Base-by-base conservation (phyloP, 2,888 invertebrate genomes). In the Glaucopsyche alexis region DNA sequence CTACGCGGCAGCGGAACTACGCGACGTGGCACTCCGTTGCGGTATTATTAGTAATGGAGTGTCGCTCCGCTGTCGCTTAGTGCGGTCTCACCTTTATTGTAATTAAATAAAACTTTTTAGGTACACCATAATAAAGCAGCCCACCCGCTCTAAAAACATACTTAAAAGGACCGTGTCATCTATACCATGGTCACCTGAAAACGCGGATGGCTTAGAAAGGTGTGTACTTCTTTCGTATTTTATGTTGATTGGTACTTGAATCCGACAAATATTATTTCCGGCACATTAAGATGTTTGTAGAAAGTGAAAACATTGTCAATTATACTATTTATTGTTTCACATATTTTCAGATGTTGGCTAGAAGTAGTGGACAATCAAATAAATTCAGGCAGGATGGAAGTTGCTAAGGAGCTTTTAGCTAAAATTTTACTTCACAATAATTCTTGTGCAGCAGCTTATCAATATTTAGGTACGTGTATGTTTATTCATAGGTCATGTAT, bases 171-270 rank as follows among this genome's bases (percentile, higher is more conserved):
- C 92, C 0, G 95, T 99, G 19, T 95, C 96, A 0, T 97, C 97
- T 78, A 95, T 95, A 72, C 92, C 94, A 0, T 99, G 99, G 99
- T 98, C 96, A 14, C 97, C 98, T 79, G 98, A 99, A 85, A 98
- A 99, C 81, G 98, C 99, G 0, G 99, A 99, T 82, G 98, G 99
- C 81, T 91, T 99, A 75, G 99, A 99, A 90, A 95, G 87, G 93
- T 88, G 13, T 16, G 1, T 40, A 29, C 29, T 29, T 60, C 16
- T 45, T 73, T 6, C 66, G 69, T 8, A 29, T 60, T 9, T n/a
- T 50, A 50, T n/a, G 50, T 50, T 50, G 5, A 42, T 42, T 42
- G 7, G 42, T 42, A 42, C 42, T 42, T 29, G 7, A 42, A 42
- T 42, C 42, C 7, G 42, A 42, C 6, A 42, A 42, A 8, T 42